Evolutionary conservation across 2,888 invertebrate species (phyloP).

Genomic region (Sinentomon sp.): DNA sequence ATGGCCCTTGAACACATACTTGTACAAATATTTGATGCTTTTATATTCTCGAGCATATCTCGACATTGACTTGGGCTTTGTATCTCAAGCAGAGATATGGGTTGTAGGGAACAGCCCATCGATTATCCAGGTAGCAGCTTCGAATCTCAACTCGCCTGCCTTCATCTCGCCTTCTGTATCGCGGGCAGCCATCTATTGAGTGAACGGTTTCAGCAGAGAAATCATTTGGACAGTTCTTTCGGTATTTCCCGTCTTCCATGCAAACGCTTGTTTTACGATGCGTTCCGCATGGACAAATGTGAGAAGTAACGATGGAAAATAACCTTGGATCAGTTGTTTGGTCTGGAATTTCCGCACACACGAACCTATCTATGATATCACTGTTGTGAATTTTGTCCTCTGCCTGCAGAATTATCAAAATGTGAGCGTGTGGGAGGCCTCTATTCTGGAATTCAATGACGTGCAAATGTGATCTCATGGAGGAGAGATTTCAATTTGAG

Average conservation of each 20-base stretch:
- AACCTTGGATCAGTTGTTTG: slow-evolving; percentile 9
- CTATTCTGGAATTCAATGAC: slow-evolving; percentile 19
- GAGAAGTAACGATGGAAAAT: slow-evolving; percentile 14
- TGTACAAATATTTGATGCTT: slow-evolving; percentile 15
- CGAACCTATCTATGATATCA: slow-evolving; percentile 12
- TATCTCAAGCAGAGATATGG: slow-evolving; percentile 17
- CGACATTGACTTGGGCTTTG: slow-evolving; percentile 21
- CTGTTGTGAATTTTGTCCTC: slow-evolving; percentile 10
- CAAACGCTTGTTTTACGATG: slow-evolving; percentile 12
- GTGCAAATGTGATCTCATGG: slow-evolving; percentile 11
- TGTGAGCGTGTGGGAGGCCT: slow-evolving; percentile 15
- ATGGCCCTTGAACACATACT: slow-evolving; percentile 16
- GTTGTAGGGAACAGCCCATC: slow-evolving; percentile 21
- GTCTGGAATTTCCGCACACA: slow-evolving; percentile 15
- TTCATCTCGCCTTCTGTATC: slow-evolving; percentile 17
- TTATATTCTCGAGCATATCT: slow-evolving; percentile 14
- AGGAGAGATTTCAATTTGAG: slow-evolving; percentile 15
- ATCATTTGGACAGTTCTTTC: slow-evolving; percentile 20
- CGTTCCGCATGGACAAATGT: slow-evolving; percentile 17
- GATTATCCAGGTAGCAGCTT: slow-evolving; percentile 19
- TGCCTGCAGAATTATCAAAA: slow-evolving; percentile 10
- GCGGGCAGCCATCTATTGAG: slow-evolving; percentile 19
- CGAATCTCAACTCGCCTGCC: slow-evolving; percentile 13
- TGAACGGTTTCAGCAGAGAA: slow-evolving; percentile 15
- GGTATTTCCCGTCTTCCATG: slow-evolving; percentile 15